phyloP scores from a whole-genome alignment of 2,888 invertebrate genomes.

The Oligia strigilis region DNA sequence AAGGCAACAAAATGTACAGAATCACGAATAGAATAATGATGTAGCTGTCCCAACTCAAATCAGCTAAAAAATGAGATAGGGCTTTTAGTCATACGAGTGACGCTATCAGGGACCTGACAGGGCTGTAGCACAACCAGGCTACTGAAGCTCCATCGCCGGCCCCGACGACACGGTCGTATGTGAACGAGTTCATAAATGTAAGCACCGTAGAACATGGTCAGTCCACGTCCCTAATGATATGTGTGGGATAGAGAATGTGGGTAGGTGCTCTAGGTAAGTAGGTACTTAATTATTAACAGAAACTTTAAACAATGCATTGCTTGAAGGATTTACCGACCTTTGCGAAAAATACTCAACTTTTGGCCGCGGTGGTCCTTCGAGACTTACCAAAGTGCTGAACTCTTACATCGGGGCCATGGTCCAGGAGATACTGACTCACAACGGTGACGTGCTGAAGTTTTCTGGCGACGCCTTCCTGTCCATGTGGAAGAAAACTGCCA shows the following conservation, averaged over 20 bases:
- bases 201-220: too few species aligned
- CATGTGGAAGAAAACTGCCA: conserved; percentile 91
- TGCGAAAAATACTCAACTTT: conserved; percentile 92
- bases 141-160: too few species aligned
- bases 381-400: conserved; percentile 93
- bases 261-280: neutral
- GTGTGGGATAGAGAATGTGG: neutral
- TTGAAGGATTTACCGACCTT: conserved; percentile 91
- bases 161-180: too few species aligned
- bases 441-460: conserved; percentile 93
- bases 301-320: neutral
- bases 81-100: too few species aligned
- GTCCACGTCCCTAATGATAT: too few species aligned
- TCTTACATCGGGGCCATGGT: conserved; percentile 93
- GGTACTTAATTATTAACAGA: neutral
- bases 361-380: conserved; percentile 93
- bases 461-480: conserved; percentile 93
- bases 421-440: conserved; percentile 92
- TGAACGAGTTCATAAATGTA: too few species aligned
- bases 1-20: too few species aligned
- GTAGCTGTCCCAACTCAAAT: too few species aligned
- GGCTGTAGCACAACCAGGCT: too few species aligned
- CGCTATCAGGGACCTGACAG: too few species aligned
- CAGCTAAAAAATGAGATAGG: too few species aligned
- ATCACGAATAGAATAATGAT: too few species aligned